These are phyloP conservation scores for Xylota sylvarum DNA, from an alignment of 2,888 invertebrate species.

Conservation along the genomic window DNA sequence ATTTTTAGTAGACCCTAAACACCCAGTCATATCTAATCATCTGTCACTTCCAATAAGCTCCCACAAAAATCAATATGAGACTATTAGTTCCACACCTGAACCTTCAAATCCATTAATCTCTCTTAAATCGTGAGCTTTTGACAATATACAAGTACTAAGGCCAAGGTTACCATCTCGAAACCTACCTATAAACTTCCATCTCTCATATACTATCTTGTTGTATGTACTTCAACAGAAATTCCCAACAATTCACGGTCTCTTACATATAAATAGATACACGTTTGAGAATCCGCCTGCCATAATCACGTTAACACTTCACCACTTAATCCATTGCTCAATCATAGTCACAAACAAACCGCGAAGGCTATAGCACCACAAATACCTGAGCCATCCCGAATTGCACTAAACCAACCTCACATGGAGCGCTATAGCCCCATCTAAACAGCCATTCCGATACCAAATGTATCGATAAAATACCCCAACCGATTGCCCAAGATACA, in stretches of 20 bases:
- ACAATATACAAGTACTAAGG: background rate
- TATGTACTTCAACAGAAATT: background rate
- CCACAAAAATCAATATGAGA: background rate
- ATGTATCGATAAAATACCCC: constrained; percentile 7
- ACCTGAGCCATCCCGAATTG: constrained; percentile 44
- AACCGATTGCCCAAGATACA: constrained; percentile 1
- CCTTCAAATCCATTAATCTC: background rate
- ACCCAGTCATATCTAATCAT: background rate
- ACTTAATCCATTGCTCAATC: constrained; percentile 43
- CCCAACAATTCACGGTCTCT: background rate
- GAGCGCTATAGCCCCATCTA: constrained; percentile 29
- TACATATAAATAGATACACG: background rate
- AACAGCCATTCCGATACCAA: constrained; percentile 34
- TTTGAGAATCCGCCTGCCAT: constrained; percentile 5
- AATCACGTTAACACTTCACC: constrained; percentile 6
- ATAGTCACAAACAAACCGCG: constrained; percentile 19
- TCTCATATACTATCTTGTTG: no score
- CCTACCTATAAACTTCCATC: background rate
- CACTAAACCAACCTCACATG: constrained; percentile 22
- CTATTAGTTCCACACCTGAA: background rate
- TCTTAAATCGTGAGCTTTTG: background rate
- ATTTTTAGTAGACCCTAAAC: no score
- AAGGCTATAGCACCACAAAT: constrained; percentile 44
- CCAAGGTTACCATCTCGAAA: background rate
- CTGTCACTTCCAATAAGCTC: background rate